Base-by-base conservation (phyloP, 2,888 invertebrate genomes). In the Fragum sueziense region DNA sequence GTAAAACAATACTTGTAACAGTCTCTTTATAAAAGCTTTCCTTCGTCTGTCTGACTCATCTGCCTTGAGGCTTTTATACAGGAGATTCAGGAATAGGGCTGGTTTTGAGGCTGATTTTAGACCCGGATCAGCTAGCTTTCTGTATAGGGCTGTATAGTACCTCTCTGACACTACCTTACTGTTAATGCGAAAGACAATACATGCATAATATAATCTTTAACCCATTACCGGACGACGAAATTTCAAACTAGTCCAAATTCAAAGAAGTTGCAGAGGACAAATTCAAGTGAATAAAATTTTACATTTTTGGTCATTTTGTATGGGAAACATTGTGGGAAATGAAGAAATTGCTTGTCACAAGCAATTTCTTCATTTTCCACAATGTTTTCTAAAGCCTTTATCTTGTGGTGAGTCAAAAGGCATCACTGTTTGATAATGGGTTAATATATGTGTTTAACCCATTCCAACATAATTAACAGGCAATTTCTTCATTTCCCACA, bases 131-230 rank as follows among this genome's bases (percentile, higher is more conserved):
- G 96, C 92, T 75, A 99, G 92, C 92, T 98, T 98, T 29, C 95
- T 95, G 92, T 99, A 99, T 47, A 99, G 95, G 0, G 97, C 96
- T 79, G 96, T 95, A 94, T 98, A 99, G 89, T 93, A 95, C 1
- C 94, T 92, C 84, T 94, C 94, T 7, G 93, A 91, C 6, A 69
- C 69, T 27, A 69, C 61, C 22, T 61, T 71, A 71, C 65, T 65
- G 65, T 33, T 22, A 65, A 57, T 7, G 7, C 1, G 6, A 57
- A 57, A 57, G 25, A 17, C 17, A n/a, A n/a, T 47, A 2, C 6
- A 20, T 47, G 47, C 17, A 47, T 1, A 6, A n/a, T 54, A 22
- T n/a, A 47, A 41, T 22, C 29, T 47, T 11, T 61, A 9, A n/a
- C n/a, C n/a, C n/a, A n/a, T n/a, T n/a, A n/a, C n/a, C n/a, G n/a